A percentile compares a stretch with the other conserved stretches of the same genome.
phyloP scores from a whole-genome alignment of 2,888 invertebrate genomes.

The Sycophila texana region DNA sequence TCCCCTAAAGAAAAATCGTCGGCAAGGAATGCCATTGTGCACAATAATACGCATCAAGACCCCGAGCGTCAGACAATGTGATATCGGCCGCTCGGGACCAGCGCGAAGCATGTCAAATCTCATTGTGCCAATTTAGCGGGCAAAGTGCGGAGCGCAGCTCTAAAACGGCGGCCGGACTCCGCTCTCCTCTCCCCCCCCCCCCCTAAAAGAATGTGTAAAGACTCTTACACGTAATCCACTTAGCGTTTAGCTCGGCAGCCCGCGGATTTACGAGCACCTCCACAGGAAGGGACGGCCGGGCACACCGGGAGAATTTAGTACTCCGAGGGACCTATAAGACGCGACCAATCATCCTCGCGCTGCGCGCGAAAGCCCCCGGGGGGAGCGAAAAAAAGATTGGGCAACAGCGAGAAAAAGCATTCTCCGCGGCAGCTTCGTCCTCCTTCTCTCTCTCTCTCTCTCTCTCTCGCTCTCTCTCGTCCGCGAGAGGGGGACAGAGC shows the following conservation, averaged over 20 bases:
- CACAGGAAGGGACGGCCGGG: conserved; percentile 7
- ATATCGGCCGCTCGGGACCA: no score
- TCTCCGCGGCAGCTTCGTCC: no score
- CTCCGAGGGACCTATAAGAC: conserved; percentile 4
- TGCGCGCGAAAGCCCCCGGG: conserved; percentile 32
- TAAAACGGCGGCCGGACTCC: no score
- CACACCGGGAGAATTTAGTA: conserved; percentile 37
- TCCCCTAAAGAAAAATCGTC: no score
- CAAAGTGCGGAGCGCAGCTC: no score
- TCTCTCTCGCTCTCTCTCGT: background rate
- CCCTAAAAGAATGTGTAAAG: no score
- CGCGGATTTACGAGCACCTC: conserved; percentile 47
- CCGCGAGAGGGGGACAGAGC: conserved; percentile 53
- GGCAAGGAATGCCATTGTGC: background rate
- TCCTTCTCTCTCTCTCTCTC: no score
- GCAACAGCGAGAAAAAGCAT: conserved; percentile 28
- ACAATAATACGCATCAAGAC: no score
- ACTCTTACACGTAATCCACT: conserved; percentile 38
- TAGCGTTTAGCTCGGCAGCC: conserved; percentile 33
- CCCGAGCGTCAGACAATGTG: no score
- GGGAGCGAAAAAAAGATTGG: conserved; percentile 39
- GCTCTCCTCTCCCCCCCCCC: no score
- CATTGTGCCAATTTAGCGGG: no score
- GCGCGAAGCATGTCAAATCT: no score
- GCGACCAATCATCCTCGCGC: conserved; percentile 47